Conservation (phyloP, 2,797 vertebrate species). For the Phaenicophaeus curvirostris region DNA sequence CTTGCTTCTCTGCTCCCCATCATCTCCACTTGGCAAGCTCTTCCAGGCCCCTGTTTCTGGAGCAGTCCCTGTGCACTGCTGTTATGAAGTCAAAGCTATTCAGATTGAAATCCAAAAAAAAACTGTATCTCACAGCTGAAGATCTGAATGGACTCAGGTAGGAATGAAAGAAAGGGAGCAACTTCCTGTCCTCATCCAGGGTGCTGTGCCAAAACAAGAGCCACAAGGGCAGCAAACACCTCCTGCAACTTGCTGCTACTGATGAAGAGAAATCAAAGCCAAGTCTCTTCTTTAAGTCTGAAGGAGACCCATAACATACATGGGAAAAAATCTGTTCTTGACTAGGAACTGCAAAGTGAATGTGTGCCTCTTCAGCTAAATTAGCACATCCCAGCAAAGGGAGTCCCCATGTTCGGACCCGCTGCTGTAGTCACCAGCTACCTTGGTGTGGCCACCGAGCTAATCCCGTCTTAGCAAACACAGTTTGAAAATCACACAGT, state of each 20-base stretch:
- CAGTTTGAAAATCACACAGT: not conserved
- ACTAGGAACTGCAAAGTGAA: not conserved
- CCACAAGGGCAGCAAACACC: not conserved
- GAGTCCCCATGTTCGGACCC: not conserved
- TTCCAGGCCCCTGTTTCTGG: not conserved
- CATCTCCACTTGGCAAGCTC: not conserved
- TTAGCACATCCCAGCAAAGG: not conserved
- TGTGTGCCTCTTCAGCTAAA: not conserved
- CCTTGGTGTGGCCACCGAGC: not conserved
- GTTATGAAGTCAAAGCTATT: not conserved
- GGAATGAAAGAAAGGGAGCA: not conserved
- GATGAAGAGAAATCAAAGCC: not conserved
- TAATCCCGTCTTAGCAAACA: not conserved
- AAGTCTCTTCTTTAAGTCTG: not conserved
- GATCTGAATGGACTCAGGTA: not conserved
- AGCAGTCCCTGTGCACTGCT: not conserved
- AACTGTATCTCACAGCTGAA: not conserved
- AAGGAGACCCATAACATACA: not conserved
- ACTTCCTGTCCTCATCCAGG: not conserved
- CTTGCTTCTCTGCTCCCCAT: not conserved
- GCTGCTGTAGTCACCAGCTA: not conserved
- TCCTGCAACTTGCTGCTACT: not conserved
- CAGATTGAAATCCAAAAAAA: not conserved
- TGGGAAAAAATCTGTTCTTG: not conserved
- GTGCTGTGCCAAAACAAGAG: not conserved